Evolutionary conservation across 92 coral and sea anemone genomes (phyloP).

Genomic region (Virgularia gustaviana): DNA sequence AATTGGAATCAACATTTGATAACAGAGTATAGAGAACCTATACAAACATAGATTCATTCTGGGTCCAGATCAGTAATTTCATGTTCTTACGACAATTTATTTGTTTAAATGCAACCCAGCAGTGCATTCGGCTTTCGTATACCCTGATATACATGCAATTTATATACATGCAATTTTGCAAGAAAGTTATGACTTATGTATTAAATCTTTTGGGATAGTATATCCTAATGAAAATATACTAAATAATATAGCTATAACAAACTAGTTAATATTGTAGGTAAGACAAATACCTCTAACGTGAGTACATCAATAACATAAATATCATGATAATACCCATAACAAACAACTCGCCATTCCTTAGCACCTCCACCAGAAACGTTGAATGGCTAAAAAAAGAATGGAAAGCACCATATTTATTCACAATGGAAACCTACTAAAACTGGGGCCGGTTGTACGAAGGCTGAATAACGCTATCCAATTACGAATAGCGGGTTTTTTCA

Average conservation of each 20-base stretch:
- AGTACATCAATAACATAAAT: slow-evolving; percentile 80
- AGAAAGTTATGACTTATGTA: too few relatives aligned
- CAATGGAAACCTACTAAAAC: neutral
- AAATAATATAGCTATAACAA: too few relatives aligned
- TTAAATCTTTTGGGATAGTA: neutral
- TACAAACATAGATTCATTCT: neutral
- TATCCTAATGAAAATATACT: neutral
- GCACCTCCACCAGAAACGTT: slow-evolving; percentile 67
- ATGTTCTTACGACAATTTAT: too few relatives aligned
- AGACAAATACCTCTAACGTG: slow-evolving; percentile 73
- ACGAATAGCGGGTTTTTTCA: too few relatives aligned
- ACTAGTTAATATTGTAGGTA: too few relatives aligned
- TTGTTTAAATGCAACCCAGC: too few relatives aligned
- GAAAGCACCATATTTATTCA: too few relatives aligned
- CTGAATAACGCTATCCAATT: too few relatives aligned
- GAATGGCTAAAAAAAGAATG: slow-evolving; percentile 71
- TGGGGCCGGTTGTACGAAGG: neutral
- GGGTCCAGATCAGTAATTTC: too few relatives aligned
- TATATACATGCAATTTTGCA: neutral
- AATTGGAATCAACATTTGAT: slow-evolving; percentile 77
- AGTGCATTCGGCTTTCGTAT: too few relatives aligned
- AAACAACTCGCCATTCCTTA: slow-evolving; percentile 96
- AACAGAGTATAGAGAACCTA: slow-evolving; percentile 75
- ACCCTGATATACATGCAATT: neutral
- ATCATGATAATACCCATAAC: slow-evolving; percentile 94